A percentile compares a stretch with the other conserved stretches of the same genome.
Evolutionary conservation across 2,888 invertebrate genomes (phyloP).

Genomic region (Leptinotarsa rubiginosa): DNA sequence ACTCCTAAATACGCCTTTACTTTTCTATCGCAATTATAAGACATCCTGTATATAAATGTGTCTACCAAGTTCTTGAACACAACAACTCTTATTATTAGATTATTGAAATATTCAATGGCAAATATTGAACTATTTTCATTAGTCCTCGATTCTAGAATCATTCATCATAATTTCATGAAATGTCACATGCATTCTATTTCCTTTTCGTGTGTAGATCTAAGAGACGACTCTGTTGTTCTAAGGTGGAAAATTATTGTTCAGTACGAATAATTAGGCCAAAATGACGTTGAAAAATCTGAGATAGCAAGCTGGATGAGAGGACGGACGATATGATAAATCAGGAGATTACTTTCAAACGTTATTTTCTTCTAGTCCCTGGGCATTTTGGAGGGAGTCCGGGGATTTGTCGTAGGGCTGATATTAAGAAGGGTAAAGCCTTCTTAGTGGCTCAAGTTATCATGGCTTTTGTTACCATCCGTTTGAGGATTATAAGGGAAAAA

Average conservation of each 20-base stretch:
- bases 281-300: constrained; percentile 2
- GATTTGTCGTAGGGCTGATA: constrained; percentile 10
- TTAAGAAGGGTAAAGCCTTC: constrained; percentile 16
- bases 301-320: background rate
- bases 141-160: too few species aligned
- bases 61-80: too few species aligned
- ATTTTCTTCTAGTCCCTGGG: constrained; percentile 14
- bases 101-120: too few species aligned
- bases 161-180: too few species aligned
- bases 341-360: constrained; percentile 9
- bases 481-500: constrained; percentile 6
- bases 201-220: background rate
- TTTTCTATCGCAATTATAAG: too few species aligned
- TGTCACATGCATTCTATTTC: background rate
- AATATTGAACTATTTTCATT: too few species aligned
- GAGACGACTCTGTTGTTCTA: background rate
- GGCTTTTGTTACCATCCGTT: constrained; percentile 15
- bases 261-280: background rate
- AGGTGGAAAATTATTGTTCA: background rate
- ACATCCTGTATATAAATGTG: too few species aligned
- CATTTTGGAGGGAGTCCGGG: constrained; percentile 10
- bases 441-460: constrained; percentile 13
- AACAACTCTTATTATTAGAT: too few species aligned
- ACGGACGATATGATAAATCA: constrained; percentile 2
- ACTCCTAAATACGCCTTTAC: too few species aligned